phyloP scores from a whole-genome alignment of 1,140 invertebrate species.

The Pogonomyrmex californicus region DNA sequence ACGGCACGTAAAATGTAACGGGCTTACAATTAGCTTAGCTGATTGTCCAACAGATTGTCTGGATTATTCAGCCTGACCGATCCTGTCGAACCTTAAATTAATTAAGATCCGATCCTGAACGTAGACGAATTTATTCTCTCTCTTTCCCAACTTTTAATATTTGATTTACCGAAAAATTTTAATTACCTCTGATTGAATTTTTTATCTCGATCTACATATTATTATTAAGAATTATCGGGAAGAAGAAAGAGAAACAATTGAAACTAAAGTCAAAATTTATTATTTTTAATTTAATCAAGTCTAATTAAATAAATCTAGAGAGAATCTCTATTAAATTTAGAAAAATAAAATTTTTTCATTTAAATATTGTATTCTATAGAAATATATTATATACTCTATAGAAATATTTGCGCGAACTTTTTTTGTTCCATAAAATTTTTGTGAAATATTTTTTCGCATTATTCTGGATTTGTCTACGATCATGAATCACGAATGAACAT shows the following conservation, averaged over 20 bases:
- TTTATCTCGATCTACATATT: neutral
- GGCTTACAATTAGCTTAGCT: slow-evolving; percentile 32
- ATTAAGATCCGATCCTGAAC: neutral
- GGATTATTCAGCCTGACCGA: no score
- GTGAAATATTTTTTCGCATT: neutral
- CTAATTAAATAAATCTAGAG: no score
- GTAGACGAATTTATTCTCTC: neutral
- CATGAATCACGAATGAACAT: neutral
- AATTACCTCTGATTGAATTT: neutral
- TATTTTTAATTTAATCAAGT: no score
- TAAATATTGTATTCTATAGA: no score
- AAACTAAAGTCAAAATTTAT: neutral
- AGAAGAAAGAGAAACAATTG: neutral
- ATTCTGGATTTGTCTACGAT: neutral
- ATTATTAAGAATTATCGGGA: neutral
- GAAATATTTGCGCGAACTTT: slow-evolving; percentile 8
- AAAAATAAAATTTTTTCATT: no score
- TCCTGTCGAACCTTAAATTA: slow-evolving; percentile 19
- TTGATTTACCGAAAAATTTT: neutral
- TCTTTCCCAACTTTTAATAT: neutral
- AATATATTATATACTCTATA: neutral
- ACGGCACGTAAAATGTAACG: slow-evolving; percentile 25
- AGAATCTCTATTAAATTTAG: no score
- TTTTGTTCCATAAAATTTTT: neutral
- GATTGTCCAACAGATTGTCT: no score